A percentile compares a stretch with the other conserved stretches of the same genome.
These are phyloP conservation scores for Lacerta viridis DNA, from an alignment of 2,797 vertebrate genomes.

Conservation along the genomic window DNA sequence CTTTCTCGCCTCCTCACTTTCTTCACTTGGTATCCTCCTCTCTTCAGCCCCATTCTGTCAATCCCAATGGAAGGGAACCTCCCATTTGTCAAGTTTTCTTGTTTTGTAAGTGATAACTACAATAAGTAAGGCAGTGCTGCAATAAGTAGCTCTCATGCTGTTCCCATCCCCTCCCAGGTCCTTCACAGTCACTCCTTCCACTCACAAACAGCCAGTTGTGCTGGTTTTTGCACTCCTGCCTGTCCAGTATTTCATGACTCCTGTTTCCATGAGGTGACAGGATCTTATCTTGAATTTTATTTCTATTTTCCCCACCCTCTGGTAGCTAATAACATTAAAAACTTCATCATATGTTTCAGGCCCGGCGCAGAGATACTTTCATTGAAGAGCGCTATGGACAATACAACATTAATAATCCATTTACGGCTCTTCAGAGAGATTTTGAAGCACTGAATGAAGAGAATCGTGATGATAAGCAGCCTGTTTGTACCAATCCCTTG, in stretches of 20 bases:
- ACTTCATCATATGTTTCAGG: conserved; percentile 79
- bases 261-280: not conserved
- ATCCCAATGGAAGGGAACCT: not conserved
- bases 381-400: conserved; percentile 96
- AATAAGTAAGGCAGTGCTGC: too few species aligned
- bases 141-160: not conserved
- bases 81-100: not conserved
- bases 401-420: conserved; percentile 95
- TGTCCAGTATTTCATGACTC: not conserved
- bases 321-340: conserved; percentile 1
- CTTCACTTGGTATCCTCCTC: not conserved
- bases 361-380: conserved; percentile 92
- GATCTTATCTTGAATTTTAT: not conserved
- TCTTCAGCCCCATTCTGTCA: not conserved
- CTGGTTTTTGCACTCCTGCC: not conserved
- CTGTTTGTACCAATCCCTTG: conserved; percentile 89
- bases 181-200: not conserved
- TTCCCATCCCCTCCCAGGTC: not conserved
- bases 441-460: conserved; percentile 86
- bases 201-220: not conserved
- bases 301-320: not conserved
- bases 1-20: not conserved
- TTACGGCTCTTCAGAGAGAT: conserved; percentile 96
- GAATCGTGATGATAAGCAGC: conserved; percentile 81
- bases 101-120: too few species aligned